Percentiles rank a stretch among this genome's conserved stretches.
These are phyloP conservation scores for Maniola hyperantus DNA, from an alignment of 2,888 invertebrate species.

Conservation along the genomic window DNA sequence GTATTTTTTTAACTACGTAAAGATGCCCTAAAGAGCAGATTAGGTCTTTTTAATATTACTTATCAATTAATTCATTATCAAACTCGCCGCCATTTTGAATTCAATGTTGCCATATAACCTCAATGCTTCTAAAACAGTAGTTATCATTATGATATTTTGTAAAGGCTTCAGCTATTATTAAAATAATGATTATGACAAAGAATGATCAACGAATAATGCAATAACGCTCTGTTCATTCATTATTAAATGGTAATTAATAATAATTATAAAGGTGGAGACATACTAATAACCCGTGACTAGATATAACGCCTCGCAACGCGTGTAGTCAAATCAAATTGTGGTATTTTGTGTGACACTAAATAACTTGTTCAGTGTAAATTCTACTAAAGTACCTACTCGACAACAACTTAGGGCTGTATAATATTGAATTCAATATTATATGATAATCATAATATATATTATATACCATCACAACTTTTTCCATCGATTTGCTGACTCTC, in stretches of 20 bases:
- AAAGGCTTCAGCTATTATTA: slow-evolving; percentile 15
- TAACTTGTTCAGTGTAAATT: too few species aligned
- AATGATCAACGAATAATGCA: slow-evolving; percentile 28
- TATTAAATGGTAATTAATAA: neutral
- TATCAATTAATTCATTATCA: neutral
- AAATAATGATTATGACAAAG: neutral
- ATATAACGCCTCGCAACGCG: neutral
- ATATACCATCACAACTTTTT: too few species aligned
- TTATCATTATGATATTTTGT: slow-evolving; percentile 22
- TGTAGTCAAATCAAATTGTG: too few species aligned
- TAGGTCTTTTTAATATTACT: too few species aligned
- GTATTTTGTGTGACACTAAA: too few species aligned
- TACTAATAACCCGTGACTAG: neutral
- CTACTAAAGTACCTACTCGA: too few species aligned
- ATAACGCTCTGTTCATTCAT: slow-evolving; percentile 25
- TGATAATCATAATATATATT: too few species aligned
- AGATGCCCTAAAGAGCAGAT: too few species aligned
- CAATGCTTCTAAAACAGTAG: slow-evolving; percentile 16
- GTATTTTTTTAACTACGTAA: too few species aligned
- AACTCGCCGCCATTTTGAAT: slow-evolving; percentile 9
- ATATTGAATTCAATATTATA: too few species aligned
- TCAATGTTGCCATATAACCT: slow-evolving; percentile 27
- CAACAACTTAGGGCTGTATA: too few species aligned
- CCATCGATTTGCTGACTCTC: too few species aligned
- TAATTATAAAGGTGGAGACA: neutral